phyloP scores from a whole-genome alignment of 2,888 invertebrate genomes.

The Marronus borbonicus region DNA sequence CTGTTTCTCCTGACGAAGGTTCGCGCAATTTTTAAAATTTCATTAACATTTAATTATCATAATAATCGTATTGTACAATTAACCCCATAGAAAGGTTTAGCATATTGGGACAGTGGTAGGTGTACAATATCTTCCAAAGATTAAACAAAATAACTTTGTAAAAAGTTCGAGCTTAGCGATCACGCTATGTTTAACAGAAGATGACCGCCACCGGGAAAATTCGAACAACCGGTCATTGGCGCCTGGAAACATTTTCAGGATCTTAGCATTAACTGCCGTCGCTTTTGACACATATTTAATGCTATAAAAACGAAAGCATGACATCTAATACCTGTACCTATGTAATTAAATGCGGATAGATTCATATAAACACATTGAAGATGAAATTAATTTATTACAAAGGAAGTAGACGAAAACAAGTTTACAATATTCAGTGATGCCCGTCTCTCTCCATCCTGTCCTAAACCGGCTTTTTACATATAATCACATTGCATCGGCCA shows the following conservation, averaged over 20 bases:
- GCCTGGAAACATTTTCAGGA: slow-evolving; percentile 6
- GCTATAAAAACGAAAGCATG: no score
- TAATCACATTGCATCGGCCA: slow-evolving; percentile 31
- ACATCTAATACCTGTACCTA: no score
- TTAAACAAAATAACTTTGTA: slow-evolving; percentile 39
- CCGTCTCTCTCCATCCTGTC: slow-evolving; percentile 59
- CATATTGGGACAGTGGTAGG: no score
- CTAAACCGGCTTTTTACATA: slow-evolving; percentile 50
- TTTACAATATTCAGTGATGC: slow-evolving; percentile 54
- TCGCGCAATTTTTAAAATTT: no score
- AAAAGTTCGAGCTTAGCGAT: slow-evolving; percentile 38
- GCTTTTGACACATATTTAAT: no score
- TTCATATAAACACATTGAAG: slow-evolving; percentile 8
- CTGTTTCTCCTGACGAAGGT: no score
- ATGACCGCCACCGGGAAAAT: slow-evolving; percentile 35
- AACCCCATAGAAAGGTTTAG: no score
- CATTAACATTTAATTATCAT: no score
- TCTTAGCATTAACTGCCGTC: neutral
- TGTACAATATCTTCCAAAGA: slow-evolving; percentile 9
- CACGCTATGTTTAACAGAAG: slow-evolving; percentile 16
- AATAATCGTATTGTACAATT: no score
- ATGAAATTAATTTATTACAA: slow-evolving; percentile 40
- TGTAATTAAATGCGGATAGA: no score
- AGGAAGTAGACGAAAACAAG: slow-evolving; percentile 57
- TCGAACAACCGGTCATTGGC: slow-evolving; percentile 25